Base-by-base conservation (phyloP, 1,140 invertebrate genomes). In the Temnothorax longispinosus region DNA sequence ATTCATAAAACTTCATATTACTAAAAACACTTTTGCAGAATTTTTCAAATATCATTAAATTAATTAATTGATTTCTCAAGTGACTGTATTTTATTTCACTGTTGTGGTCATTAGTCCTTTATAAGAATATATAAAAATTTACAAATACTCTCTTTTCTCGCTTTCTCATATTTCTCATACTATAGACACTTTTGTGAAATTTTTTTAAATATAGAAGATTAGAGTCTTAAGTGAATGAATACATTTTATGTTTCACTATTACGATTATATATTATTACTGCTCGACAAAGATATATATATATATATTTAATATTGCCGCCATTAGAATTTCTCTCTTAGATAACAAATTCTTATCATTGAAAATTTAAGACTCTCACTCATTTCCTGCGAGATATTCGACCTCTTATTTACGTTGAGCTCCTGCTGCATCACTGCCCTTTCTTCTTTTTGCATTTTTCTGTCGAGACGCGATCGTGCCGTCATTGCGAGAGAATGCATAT, bases 401-500 rank as follows among this genome's bases (percentile, higher is more conserved):
- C 18, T n/a, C 8, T 58, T 13, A n/a, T 75, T 74, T 58, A 11
- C 67, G 54, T 21, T 27, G 27, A 56, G 5, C 4, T 13, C n/a
- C 21, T 21, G 15, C 35, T 54, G 58, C 50, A n/a, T 10, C 35
- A n/a, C 35, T 11, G 21, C 13, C 27, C 80, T 50, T 75, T 75
- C 27, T 60, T 72, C 60, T 41, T 75, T 84, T 84, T 84, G 80
- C 56, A 84, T 75, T 84, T 74, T 75, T 84, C 80, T 18, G 52
- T 50, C 41, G 38, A 82, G 47, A 47, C 65, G 35, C 75, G 76
- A 89, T 87, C 84, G 58, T 85, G 84, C 58, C 85, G 60, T 87
- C 80, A 89, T 87, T 50, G 32, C 52, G n/a, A 62, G 52, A 54
- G 75, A 81, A 82, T 81, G 64, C 86, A 88, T 65, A 60, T 50